phyloP scores from a whole-genome alignment of 2,888 invertebrate species.

The Elegia similella region DNA sequence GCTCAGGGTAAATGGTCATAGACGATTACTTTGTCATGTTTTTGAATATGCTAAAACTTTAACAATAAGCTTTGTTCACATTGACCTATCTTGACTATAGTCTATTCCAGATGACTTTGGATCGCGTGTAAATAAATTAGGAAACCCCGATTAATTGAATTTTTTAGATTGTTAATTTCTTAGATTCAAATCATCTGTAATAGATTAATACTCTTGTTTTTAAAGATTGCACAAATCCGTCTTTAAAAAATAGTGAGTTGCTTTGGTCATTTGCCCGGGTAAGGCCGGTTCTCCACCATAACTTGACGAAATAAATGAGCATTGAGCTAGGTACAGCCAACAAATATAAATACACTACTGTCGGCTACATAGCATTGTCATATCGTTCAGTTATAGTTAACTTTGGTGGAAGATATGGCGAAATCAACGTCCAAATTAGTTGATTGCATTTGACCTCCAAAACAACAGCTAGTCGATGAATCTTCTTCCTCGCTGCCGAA shows the following conservation, averaged over 20 bases:
- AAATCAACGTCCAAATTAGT: slow-evolving; percentile 7
- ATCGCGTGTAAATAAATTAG: slow-evolving; percentile 6
- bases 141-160: slow-evolving; percentile 2
- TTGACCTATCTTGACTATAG: background rate
- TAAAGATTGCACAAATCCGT: background rate
- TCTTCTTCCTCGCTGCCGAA: slow-evolving; percentile 50
- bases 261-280: background rate
- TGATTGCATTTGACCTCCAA: slow-evolving; percentile 26
- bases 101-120: slow-evolving; percentile 1
- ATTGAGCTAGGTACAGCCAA: too few relatives aligned
- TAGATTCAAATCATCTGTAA: slow-evolving; percentile 1
- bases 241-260: background rate
- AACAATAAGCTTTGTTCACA: background rate
- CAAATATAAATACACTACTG: too few relatives aligned
- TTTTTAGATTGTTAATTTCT: slow-evolving; percentile 2
- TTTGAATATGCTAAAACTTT: too few relatives aligned
- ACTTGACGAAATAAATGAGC: too few relatives aligned
- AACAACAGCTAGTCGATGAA: slow-evolving; percentile 71
- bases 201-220: background rate
- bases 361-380: too few relatives aligned
- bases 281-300: background rate
- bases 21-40: too few relatives aligned
- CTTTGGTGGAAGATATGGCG: background rate
- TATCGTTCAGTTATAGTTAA: background rate
- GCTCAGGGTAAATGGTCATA: too few relatives aligned